A percentile compares a stretch with the other conserved stretches of the same genome.
Evolutionary conservation across 2,797 vertebrate genomes (phyloP).

Genomic region (Varecia variegata): DNA sequence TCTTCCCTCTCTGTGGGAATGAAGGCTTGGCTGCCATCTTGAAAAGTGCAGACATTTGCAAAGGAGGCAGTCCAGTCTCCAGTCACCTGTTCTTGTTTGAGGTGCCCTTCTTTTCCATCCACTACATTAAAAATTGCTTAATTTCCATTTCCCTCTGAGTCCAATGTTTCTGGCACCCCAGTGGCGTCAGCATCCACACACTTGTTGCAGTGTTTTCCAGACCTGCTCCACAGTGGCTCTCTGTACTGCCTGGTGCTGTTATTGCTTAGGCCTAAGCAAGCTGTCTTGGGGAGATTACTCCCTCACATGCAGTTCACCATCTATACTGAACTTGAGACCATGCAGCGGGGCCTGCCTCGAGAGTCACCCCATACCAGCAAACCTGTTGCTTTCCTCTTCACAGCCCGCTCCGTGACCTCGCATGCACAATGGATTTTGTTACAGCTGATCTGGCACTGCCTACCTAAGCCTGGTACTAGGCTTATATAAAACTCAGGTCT

Average conservation of each 20-base stretch:
- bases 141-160: background rate
- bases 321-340: background rate
- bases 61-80: background rate
- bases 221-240: accelerated
- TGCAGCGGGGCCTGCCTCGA: background rate
- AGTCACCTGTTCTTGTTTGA: background rate
- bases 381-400: background rate
- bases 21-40: background rate
- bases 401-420: background rate
- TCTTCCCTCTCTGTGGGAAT: background rate
- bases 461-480: background rate
- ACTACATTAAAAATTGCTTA: background rate
- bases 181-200: background rate
- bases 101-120: background rate
- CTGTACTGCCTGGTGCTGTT: background rate
- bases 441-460: background rate
- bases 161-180: background rate
- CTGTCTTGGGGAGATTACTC: background rate
- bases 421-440: background rate
- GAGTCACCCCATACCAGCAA: background rate
- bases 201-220: background rate
- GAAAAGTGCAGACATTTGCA: background rate
- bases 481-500: background rate
- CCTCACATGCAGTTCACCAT: background rate
- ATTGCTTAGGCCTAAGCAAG: background rate